These are phyloP conservation scores for Trissonchulus sp. DNA, from an alignment of 2,888 invertebrate genomes.

Conservation along the genomic window DNA sequence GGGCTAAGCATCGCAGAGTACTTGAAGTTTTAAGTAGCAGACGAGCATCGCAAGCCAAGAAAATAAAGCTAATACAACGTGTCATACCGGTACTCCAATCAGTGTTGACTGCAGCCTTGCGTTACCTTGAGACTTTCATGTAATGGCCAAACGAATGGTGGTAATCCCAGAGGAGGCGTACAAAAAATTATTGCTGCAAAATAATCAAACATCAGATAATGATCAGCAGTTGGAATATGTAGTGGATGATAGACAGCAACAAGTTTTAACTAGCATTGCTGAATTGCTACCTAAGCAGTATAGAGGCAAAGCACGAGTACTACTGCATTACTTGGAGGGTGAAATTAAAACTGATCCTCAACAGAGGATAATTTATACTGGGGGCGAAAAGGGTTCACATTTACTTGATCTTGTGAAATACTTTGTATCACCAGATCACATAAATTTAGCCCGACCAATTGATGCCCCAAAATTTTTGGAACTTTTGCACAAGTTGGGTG, in stretches of 20 bases:
- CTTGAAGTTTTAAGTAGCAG: constrained; percentile 11
- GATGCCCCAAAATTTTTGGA: constrained; percentile 2
- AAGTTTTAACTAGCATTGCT: background rate
- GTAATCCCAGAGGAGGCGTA: background rate
- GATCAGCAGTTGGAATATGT: background rate
- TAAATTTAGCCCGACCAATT: constrained; percentile 12
- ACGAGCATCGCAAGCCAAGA: background rate
- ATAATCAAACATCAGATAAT: no score
- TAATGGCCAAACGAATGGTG: background rate
- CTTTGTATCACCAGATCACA: constrained; percentile 14
- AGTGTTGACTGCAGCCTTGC: background rate
- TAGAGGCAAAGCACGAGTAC: background rate
- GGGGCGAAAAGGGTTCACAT: background rate
- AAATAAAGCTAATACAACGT: constrained; percentile 4
- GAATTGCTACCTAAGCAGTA: constrained; percentile 17
- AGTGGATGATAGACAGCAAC: background rate
- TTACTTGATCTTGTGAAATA: constrained; percentile 22
- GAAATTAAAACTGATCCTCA: background rate
- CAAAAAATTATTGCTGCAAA: background rate
- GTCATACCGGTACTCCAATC: background rate
- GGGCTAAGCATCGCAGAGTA: background rate
- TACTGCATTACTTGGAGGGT: constrained; percentile 14
- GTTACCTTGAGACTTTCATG: background rate
- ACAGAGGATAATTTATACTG: background rate
- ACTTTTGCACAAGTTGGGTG: background rate